phyloP scores from a whole-genome alignment of 2,113 vertebrate genomes.

The Nibea albiflora region DNA sequence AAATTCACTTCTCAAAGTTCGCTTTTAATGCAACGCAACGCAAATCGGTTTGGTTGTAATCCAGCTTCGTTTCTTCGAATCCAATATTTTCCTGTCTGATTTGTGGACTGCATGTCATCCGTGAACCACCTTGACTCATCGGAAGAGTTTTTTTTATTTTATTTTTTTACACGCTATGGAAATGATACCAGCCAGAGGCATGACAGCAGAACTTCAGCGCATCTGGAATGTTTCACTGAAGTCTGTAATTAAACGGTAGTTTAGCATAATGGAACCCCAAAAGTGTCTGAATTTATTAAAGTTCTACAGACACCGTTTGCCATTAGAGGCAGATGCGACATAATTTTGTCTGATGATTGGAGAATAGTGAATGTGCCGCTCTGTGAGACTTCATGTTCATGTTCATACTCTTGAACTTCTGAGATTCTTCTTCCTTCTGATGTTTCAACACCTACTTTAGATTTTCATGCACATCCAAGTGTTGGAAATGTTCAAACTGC shows the following conservation, averaged over 20 bases:
- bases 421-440: slow-evolving; percentile 19
- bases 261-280: background rate
- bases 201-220: background rate
- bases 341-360: background rate
- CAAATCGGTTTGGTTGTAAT: background rate
- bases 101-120: background rate
- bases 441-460: slow-evolving; percentile 14
- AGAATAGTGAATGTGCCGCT: background rate
- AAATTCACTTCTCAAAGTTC: background rate
- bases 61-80: background rate
- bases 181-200: background rate
- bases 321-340: background rate
- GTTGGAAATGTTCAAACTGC: slow-evolving; percentile 10
- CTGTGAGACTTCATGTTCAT: background rate
- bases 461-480: background rate
- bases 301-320: background rate
- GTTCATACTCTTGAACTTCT: background rate
- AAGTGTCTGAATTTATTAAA: slow-evolving; percentile 7
- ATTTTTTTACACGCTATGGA: background rate
- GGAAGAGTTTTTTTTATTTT: background rate
- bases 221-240: slow-evolving; percentile 3
- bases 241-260: slow-evolving; percentile 27
- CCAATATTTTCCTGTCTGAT: background rate
- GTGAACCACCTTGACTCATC: slow-evolving; percentile 4
- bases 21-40: background rate